A percentile compares a stretch with the other conserved stretches of the same genome.
Evolutionary conservation across 1,140 invertebrate species (phyloP).

Genomic region (Chelonus insularis): DNA sequence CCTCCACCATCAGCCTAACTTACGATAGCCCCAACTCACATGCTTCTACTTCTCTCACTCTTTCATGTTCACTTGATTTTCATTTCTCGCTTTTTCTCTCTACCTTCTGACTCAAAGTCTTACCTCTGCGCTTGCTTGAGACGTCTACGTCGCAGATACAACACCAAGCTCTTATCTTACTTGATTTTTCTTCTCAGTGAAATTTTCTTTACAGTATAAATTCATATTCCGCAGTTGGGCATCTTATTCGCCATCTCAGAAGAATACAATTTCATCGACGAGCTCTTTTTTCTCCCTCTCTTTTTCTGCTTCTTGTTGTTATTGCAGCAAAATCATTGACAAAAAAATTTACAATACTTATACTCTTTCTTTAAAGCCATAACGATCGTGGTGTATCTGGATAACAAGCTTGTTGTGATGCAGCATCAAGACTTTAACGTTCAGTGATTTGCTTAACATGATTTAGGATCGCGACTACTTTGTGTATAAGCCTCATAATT

Average conservation of each 20-base stretch:
- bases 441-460: slow-evolving; percentile 14
- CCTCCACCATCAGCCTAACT: slow-evolving; percentile 55
- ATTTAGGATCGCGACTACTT: slow-evolving; percentile 15
- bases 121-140: slow-evolving; percentile 49
- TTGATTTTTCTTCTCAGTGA: slow-evolving; percentile 26
- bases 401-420: slow-evolving; percentile 22
- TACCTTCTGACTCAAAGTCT: neutral
- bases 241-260: neutral
- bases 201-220: slow-evolving; percentile 38
- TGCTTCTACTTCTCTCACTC: slow-evolving; percentile 35
- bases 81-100: slow-evolving; percentile 4
- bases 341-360: too few relatives aligned
- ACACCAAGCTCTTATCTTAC: neutral
- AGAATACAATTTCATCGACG: too few relatives aligned
- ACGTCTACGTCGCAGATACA: slow-evolving; percentile 50
- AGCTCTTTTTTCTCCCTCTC: too few relatives aligned
- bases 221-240: slow-evolving; percentile 5
- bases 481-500: neutral
- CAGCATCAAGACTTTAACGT: too few relatives aligned
- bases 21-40: slow-evolving; percentile 54
- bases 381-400: slow-evolving; percentile 16
- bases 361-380: too few relatives aligned
- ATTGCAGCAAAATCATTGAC: too few relatives aligned
- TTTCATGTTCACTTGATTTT: slow-evolving; percentile 27
- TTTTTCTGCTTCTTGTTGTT: too few relatives aligned